A percentile compares a stretch with the other conserved stretches of the same genome.
phyloP scores from a whole-genome alignment of 2,888 invertebrate species.

The Xestia sexstrigata region DNA sequence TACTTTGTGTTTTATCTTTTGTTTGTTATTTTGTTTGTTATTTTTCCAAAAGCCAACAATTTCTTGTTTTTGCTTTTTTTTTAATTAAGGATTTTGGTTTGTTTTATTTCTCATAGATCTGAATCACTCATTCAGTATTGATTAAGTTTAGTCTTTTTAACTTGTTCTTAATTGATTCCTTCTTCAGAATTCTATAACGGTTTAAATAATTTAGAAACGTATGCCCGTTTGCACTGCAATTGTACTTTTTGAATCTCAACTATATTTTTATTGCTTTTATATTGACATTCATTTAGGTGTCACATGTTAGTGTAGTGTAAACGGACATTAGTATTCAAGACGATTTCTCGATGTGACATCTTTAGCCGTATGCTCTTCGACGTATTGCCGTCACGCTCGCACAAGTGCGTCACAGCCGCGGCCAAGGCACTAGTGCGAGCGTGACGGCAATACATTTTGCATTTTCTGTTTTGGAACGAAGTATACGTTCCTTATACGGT shows the following conservation, averaged over 20 bases:
- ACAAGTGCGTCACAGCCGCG: background rate
- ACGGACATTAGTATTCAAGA: background rate
- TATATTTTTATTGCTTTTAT: background rate
- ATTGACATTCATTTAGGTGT: background rate
- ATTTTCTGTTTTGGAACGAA: background rate
- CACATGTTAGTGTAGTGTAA: background rate
- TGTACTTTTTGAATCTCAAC: background rate
- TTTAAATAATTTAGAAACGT: background rate
- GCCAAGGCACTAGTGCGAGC: background rate
- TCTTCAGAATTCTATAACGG: background rate
- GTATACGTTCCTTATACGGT: background rate
- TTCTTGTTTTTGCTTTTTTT: constrained; percentile 14
- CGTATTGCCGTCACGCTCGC: background rate
- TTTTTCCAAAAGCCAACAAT: background rate
- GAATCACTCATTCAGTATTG: background rate
- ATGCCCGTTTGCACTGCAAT: background rate
- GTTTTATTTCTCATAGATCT: background rate
- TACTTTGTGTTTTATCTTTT: constrained; percentile 14
- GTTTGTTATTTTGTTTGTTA: background rate
- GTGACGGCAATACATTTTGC: background rate
- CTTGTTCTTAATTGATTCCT: background rate
- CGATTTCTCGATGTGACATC: too few relatives aligned
- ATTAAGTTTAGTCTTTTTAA: background rate
- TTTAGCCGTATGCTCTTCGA: background rate
- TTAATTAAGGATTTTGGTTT: background rate